Base-by-base conservation (phyloP, 2,113 vertebrate species). In the Syrmaticus mikado region DNA sequence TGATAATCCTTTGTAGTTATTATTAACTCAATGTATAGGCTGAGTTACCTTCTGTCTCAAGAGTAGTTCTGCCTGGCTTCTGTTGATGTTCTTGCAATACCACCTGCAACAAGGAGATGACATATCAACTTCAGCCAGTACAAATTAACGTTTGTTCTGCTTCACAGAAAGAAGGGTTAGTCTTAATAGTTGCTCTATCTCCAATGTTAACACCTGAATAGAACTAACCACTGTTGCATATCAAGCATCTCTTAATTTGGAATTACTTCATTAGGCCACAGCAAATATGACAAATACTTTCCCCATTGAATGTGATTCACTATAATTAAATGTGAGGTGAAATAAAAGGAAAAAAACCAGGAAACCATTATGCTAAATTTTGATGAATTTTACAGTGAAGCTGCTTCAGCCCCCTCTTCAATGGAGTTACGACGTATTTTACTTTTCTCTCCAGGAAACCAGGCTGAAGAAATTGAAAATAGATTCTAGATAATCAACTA, bases 21-120 rank as follows among this genome's bases (percentile, higher is more conserved):
- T 6, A 1, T 84, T 95, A 82, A 78, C 13, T 71, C 67, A 65
- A 1, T 21, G 38, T 38, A 61, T 55, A 64, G 81, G 38, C 22
- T 66, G 74, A 95, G 67, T 97, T 95, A 99, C 99, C 98, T 98
- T 97, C 87, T 98, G 98, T 84, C 55, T 96, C 87, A 99, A 95
- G 34, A 99, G 97, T 82, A 95, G 95, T 87, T 99, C 99, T 38
- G 98, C 98, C 82, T 99, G 98, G 50, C 97, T 98, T 95, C 99
- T 98, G 45, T 97, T 98, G 77, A 99, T 97, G 94, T 98, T 98
- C 97, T 98, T 98, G 74, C 98, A 98, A 95, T 98, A 99, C 99
- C 99, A 99, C 90, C 99, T 99, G 58, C 55, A 92, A 97, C 40
- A 87, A 66, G 57, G 16, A 94, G 43, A 64, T 13, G 85, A 80